Evolutionary conservation across 2,113 vertebrate species (phyloP).

Genomic region (Hylia prasina): DNA sequence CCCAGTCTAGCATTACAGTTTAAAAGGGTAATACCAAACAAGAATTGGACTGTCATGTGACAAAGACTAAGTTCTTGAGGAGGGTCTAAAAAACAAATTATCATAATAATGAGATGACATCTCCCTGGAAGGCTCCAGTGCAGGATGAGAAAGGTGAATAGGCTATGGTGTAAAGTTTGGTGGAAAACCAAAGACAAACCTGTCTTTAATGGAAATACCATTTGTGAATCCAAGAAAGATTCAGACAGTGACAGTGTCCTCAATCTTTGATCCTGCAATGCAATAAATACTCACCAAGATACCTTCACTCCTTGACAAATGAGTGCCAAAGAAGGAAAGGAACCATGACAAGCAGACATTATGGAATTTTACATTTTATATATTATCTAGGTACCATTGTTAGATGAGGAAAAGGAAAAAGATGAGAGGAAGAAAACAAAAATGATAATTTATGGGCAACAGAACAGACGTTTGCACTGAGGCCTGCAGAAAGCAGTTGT

Average conservation of each 20-base stretch:
- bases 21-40: not conserved
- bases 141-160: not conserved
- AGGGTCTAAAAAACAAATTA: not conserved
- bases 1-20: not conserved
- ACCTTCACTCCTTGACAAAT: slow-evolving; percentile 16
- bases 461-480: not conserved
- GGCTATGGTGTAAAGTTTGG: not conserved
- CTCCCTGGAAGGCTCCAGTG: not conserved
- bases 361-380: not conserved
- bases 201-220: not conserved
- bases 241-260: not conserved
- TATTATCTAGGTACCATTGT: not conserved
- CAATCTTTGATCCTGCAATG: not conserved
- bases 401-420: not conserved
- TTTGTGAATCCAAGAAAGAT: not conserved
- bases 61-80: not conserved
- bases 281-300: slow-evolving; percentile 30
- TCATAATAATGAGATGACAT: not conserved
- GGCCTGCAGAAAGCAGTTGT: not conserved
- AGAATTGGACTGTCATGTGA: not conserved
- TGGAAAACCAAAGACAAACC: not conserved
- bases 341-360: not conserved
- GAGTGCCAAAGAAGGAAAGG: not conserved
- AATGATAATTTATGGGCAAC: not conserved
- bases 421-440: not conserved